Evolutionary conservation across 2,113 vertebrate genomes (phyloP).

Genomic region (Perognathus longimembris): DNA sequence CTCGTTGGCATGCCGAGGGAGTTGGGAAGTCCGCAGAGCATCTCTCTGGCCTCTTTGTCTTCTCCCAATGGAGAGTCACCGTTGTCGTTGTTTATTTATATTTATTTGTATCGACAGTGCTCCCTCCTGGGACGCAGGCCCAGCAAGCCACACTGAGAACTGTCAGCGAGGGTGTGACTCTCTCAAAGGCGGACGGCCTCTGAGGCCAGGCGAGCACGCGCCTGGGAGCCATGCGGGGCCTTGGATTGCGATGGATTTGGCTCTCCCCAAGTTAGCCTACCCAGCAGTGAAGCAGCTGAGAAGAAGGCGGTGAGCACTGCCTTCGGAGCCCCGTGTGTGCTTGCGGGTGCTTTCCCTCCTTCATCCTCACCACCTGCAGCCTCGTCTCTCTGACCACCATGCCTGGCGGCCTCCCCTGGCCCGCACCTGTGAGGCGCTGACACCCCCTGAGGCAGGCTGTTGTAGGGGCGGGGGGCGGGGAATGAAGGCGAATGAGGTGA

Average conservation of each 20-base stretch:
- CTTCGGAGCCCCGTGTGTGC: no score
- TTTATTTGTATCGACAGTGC: neutral
- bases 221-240: neutral
- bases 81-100: no score
- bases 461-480: no score
- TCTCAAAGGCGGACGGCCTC: neutral
- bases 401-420: fast-evolving
- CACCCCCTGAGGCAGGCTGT: neutral
- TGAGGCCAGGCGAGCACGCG: fast-evolving
- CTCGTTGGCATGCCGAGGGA: neutral
- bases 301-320: neutral
- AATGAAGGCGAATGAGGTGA: neutral
- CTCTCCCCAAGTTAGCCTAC: neutral
- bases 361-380: neutral
- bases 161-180: fast-evolving
- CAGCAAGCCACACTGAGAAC: neutral
- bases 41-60: no score
- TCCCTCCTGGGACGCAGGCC: neutral
- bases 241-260: neutral
- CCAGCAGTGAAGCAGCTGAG: fast-evolving
- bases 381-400: neutral
- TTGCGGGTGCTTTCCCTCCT: neutral
- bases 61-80: neutral
- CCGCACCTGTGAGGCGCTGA: no score
- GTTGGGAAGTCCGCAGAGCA: neutral